These are phyloP conservation scores for Hirtodrosophila duncani DNA, from an alignment of 2,888 invertebrate species.

Conservation along the genomic window DNA sequence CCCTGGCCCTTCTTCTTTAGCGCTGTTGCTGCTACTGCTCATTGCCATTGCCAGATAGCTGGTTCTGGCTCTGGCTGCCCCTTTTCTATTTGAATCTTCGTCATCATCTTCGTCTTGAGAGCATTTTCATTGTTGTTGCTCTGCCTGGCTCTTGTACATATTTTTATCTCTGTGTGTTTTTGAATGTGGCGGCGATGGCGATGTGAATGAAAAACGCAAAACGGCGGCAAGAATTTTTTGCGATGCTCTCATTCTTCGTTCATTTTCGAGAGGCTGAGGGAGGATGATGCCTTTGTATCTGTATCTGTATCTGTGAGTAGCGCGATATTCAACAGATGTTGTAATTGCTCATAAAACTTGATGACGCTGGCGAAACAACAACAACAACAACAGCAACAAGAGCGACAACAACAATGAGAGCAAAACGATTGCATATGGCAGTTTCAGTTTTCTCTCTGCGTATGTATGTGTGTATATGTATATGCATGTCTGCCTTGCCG, in stretches of 20 bases:
- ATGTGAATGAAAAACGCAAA: constrained; percentile 37
- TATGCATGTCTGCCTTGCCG: constrained; percentile 12
- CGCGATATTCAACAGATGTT: constrained; percentile 74
- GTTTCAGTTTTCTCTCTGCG: constrained; percentile 24
- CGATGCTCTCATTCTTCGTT: constrained; percentile 37
- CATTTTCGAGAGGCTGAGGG: constrained; percentile 12
- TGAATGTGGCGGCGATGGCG: constrained; percentile 12
- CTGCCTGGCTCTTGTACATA: constrained; percentile 15
- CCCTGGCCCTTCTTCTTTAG: neutral
- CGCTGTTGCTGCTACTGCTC: too few relatives aligned
- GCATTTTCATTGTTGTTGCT: constrained; percentile 38
- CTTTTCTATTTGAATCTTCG: constrained; percentile 12
- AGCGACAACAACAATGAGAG: constrained; percentile 23
- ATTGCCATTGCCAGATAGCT: constrained; percentile 30
- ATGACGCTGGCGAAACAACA: constrained; percentile 66
- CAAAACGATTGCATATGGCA: constrained; percentile 55
- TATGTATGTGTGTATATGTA: constrained; percentile 8
- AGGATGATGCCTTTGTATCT: constrained; percentile 1
- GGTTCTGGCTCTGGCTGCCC: neutral
- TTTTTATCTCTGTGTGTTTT: constrained; percentile 2
- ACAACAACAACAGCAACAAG: constrained; percentile 41
- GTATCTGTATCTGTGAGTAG: constrained; percentile 18
- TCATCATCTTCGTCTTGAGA: constrained; percentile 33
- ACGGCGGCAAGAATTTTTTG: too few relatives aligned
- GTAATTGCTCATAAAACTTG: constrained; percentile 75